Conservation (phyloP, 2,888 invertebrate species). For the Apamea monoglypha region DNA sequence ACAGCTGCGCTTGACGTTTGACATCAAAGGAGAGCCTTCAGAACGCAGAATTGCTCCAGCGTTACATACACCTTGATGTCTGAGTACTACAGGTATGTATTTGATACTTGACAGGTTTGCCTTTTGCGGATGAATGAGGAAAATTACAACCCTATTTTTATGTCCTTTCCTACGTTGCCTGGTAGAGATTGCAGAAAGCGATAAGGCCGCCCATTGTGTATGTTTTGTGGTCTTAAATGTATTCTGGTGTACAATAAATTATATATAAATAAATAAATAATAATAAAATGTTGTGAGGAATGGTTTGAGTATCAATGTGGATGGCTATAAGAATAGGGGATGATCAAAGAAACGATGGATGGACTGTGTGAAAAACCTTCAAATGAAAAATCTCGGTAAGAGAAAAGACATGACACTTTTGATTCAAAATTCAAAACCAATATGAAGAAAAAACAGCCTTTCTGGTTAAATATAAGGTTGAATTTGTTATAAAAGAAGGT, state of each 20-base stretch:
- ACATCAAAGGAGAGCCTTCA: not conserved
- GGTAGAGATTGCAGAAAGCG: not conserved
- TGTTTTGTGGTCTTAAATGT: not conserved
- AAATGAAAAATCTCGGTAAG: no score
- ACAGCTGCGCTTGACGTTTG: slow-evolving; percentile 10
- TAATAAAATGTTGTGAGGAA: not conserved
- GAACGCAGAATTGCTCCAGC: not conserved
- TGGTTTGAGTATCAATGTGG: not conserved
- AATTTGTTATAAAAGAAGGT: no score
- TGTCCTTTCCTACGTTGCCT: not conserved
- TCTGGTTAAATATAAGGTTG: no score
- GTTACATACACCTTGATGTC: not conserved
- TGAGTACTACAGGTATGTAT: not conserved
- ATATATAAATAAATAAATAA: no score
- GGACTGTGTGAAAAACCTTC: not conserved
- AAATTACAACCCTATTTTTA: not conserved
- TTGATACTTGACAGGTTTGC: not conserved
- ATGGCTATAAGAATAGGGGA: not conserved
- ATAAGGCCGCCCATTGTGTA: not conserved
- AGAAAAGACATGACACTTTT: no score
- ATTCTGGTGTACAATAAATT: not conserved
- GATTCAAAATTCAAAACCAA: no score
- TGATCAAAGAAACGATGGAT: not conserved
- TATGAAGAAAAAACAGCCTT: no score
- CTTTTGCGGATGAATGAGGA: not conserved